Base-by-base conservation (phyloP, 2,797 vertebrate genomes). In the Thamnophis elegans region DNA sequence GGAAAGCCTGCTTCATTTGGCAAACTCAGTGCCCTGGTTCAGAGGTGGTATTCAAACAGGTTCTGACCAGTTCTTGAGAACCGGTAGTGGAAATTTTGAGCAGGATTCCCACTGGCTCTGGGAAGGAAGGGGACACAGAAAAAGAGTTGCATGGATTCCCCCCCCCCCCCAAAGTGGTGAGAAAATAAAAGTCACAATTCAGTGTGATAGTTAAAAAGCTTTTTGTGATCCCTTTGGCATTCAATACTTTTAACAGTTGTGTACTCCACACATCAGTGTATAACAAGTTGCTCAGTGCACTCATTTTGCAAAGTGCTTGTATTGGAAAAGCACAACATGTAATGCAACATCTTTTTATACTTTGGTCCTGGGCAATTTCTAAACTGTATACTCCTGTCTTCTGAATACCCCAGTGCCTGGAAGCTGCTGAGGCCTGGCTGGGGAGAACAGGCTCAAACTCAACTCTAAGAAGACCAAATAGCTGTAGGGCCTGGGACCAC, bases 181-280 rank as follows among this genome's bases (percentile, higher is more conserved):
- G 55, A 9, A 1, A 7, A 88, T 85, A n/a, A 73, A 16, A 47
- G 16, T 16, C 53, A 53, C 91, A 73, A 87, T 87, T 9, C 1
- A 89, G 53, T 59, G 73, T 55, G 62, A 1, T 2, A 26, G 53
- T 2, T n/a, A 88, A 73, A 90, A 56, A 78, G 78, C 85, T 89
- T n/a, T 60, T 32, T 56, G 13, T 28, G 9, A n/a, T 93, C 93
- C 47, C 92, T 73, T 65, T 36, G 86, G 47, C 47, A 93, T 90
- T 55, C 36, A 87, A 82, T 0, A 4, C 28, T 89, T 87, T 25
- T 87, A 93, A 88, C 85, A 73, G 28, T 18, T 73, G 11, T 82
- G 36, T 55, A 92, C 47, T 93, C 92, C 91, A 55, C 89, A 7
- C 26, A 5, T 60, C n/a, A 20, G 32, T 13, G 59, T 85, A 93